Conservation (phyloP, 92 coral and sea anemone species). For the Parazoanthus darwini region DNA sequence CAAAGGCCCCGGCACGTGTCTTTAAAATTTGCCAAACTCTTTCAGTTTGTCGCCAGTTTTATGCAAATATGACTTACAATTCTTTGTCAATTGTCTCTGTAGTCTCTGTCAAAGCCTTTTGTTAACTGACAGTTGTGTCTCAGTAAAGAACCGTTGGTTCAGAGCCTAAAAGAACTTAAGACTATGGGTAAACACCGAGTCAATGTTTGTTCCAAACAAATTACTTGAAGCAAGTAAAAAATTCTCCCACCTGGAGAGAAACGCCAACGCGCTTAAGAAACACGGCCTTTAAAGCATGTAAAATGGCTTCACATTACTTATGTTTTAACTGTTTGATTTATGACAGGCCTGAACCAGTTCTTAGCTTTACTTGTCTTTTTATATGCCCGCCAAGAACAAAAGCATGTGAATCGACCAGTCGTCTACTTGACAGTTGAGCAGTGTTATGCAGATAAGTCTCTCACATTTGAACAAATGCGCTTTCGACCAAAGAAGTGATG, state of each 20-base stretch:
- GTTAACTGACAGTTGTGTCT: background rate
- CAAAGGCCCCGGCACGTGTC: constrained; percentile 40
- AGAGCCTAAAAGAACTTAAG: background rate
- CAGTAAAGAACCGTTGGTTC: constrained; percentile 1
- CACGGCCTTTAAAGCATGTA: background rate
- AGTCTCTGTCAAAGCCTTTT: constrained; percentile 13
- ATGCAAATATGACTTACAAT: constrained; percentile 23
- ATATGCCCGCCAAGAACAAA: constrained; percentile 5
- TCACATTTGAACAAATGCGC: background rate
- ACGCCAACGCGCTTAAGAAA: background rate
- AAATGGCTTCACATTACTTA: background rate
- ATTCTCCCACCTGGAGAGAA: background rate
- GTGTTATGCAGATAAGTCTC: constrained; percentile 6
- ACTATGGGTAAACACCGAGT: background rate
- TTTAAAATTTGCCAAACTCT: constrained; percentile 22
- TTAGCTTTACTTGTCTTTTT: background rate
- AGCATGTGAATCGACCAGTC: constrained; percentile 3
- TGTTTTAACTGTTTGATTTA: background rate
- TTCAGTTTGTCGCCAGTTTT: constrained; percentile 30
- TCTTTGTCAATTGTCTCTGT: constrained; percentile 23
- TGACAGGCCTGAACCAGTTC: constrained; percentile 3
- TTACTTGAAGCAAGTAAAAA: background rate
- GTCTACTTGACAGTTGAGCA: constrained; percentile 6
- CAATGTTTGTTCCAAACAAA: background rate
- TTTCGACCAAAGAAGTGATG: background rate